Base-by-base conservation (phyloP, 2,888 invertebrate genomes). In the Piscicola geometra region DNA sequence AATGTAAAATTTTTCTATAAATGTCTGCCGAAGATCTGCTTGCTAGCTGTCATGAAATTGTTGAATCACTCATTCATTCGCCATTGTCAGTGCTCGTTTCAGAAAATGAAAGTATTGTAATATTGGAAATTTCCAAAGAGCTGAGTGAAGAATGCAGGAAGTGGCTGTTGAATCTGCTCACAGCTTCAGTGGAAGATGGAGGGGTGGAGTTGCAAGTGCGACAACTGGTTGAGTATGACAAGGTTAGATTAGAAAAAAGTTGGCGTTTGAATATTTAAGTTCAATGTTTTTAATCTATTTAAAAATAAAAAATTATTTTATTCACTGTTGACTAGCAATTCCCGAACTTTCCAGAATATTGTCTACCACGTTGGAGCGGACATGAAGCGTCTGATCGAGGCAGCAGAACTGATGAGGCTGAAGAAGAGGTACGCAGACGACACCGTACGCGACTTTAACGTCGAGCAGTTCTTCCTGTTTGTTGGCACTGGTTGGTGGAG, bases 361-460 rank as follows among this genome's bases (percentile, higher is more conserved):
- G 52, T 32, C 15, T 71, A 28, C 30, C 47, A 71, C 41, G 30
- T 71, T 9, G 41, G 71, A 28, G 71, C 71, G 15, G 33, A 52
- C n/a, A 41, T 32, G 3, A 28, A 28, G 52, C 33, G 28, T 12
- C 1, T 71, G n/a, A 21, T 71, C 0, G 2, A 52, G 28, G 71
- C 21, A 18, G 71, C 71, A 30, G 52, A 71, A 9, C 33, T 71
- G 28, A 1, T 71, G 50, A 50, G 52, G 41, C 28, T 71, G 9
- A 71, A 47, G n/a, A 50, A 52, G 21, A 56, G 25, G n/a, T 5
- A 5, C 5, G 25, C 60, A 56, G 60, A 56, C n/a, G 60, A n/a
- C 21, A 25, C 60, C 3, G 60, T 56, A 5, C 9, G n/a, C 15
- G 25, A 56, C n/a, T 56, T 56, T n/a, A 56, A 5, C n/a, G 25